These are phyloP conservation scores for Anarsia innoxiella DNA, from an alignment of 2,888 invertebrate genomes.

Conservation along the genomic window DNA sequence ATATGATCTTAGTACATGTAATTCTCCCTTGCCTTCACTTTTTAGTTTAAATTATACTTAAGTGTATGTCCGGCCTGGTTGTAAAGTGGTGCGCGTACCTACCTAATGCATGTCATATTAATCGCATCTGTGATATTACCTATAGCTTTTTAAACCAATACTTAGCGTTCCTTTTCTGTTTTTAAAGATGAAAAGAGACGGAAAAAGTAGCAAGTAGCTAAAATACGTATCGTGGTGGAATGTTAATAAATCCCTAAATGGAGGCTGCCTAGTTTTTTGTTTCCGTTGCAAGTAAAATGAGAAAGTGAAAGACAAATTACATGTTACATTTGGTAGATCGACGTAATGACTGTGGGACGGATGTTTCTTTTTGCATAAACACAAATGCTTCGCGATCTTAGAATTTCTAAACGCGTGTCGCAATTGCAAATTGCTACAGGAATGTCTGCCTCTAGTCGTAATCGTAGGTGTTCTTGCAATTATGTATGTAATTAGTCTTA, in stretches of 20 bases:
- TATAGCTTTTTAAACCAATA: slow-evolving; percentile 12
- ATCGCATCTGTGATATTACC: slow-evolving; percentile 18
- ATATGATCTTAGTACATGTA: slow-evolving; percentile 20
- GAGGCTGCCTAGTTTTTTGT: slow-evolving; percentile 12
- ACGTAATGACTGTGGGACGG: slow-evolving; percentile 18
- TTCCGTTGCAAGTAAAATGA: slow-evolving; percentile 18
- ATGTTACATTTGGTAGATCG: slow-evolving; percentile 23
- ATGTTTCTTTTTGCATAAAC: slow-evolving; percentile 19
- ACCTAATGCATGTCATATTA: slow-evolving; percentile 37
- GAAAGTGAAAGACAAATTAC: slow-evolving; percentile 33
- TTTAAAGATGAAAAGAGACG: slow-evolving; percentile 7
- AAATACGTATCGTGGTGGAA: slow-evolving; percentile 12
- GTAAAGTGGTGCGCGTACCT: slow-evolving; percentile 29
- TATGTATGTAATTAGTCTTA: no score
- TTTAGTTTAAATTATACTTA: slow-evolving; percentile 32
- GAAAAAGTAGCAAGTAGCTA: slow-evolving; percentile 7
- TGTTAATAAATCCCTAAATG: slow-evolving; percentile 19
- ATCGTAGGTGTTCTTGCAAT: no score
- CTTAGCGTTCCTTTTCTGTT: slow-evolving; percentile 4
- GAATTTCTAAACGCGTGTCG: slow-evolving; percentile 30
- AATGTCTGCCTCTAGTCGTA: no score
- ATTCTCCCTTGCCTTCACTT: slow-evolving; percentile 33
- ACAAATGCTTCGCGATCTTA: slow-evolving; percentile 21
- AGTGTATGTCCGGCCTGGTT: slow-evolving; percentile 29
- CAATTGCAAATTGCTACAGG: no score